Evolutionary conservation across 2,888 invertebrate species (phyloP), one percentile per base, ranked within the genome.

Genomic region (Sialis lutaria): DNA sequence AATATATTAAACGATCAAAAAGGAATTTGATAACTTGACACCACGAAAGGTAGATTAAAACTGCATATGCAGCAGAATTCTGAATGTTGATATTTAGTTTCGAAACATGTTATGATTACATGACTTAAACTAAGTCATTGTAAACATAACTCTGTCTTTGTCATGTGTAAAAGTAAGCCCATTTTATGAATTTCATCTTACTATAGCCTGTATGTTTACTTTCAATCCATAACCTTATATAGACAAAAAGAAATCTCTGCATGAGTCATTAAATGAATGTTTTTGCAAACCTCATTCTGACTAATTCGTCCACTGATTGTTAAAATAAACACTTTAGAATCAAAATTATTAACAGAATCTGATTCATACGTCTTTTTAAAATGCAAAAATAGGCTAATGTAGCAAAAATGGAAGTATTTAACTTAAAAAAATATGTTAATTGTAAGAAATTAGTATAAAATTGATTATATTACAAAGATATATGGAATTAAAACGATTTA

Each of bases 161-260:
- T 45, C 34, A 9, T 48, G 40, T 8, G 10, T 35, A 32, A 33
- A 31, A 22, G n/a, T 34, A 22, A n/a, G 41, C 13, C 41, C 30
- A 30, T 30, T 39, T 39, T 13, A 8, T n/a, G 6, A 8, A 22
- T 37, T 37, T 37, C n/a, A 37, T 12, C 37, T 10, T 37, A 37
- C 37, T 37, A 37, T 10, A 10, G n/a, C 37, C 12, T 37, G 37
- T 12, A 37, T 22, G 22, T 37, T 37, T 32, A 45, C 64, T 72
- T 72, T 72, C 74, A 74, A 74, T 69, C 67, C 68, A 60, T 57
- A 60, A 68, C 67, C 76, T 61, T 74, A 74, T 73, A 75, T 61
- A 73, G 77, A 66, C 62, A 67, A 67, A 67, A 67, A 62, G 65
- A 67, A 68, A 32, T 37, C 9, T 9, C 9, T 9, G 9, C 7